phyloP scores from a whole-genome alignment of 1,140 invertebrate species.

The Lethocerus indicus region DNA sequence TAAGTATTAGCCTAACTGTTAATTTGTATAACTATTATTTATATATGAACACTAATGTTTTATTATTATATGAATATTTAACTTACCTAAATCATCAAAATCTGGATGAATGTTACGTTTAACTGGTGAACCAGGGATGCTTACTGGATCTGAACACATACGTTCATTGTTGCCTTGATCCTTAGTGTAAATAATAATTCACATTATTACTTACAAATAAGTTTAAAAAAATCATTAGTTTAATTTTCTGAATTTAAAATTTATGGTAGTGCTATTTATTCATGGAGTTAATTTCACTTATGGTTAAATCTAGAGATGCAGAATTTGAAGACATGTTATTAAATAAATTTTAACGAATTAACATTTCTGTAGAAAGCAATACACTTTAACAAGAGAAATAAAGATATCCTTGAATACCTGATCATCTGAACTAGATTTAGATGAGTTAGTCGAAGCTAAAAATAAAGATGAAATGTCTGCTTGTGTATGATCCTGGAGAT shows the following conservation, averaged over 20 bases:
- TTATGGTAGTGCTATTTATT: too few species aligned
- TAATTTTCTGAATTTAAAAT: background rate
- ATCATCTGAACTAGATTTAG: slow-evolving; percentile 8
- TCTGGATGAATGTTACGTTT: slow-evolving; percentile 36
- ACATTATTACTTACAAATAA: background rate
- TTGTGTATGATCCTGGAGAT: too few species aligned
- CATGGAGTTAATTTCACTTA: too few species aligned
- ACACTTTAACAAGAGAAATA: background rate
- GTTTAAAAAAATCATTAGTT: background rate
- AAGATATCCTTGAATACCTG: background rate
- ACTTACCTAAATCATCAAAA: slow-evolving; percentile 31
- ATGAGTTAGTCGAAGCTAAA: too few species aligned
- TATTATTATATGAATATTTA: slow-evolving; percentile 3
- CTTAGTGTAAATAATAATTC: background rate
- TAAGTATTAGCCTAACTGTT: too few species aligned
- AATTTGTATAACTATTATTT: too few species aligned
- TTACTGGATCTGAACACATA: slow-evolving; percentile 35
- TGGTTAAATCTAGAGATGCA: too few species aligned
- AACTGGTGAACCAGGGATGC: slow-evolving; percentile 43
- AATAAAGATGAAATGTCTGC: too few species aligned
- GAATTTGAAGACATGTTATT: too few species aligned
- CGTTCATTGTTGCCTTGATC: slow-evolving; percentile 12
- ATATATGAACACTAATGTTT: too few species aligned
- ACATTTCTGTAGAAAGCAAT: background rate
- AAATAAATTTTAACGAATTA: background rate